These are phyloP conservation scores for Aurelia aurita DNA, from an alignment of 30 jellyfish, hydroid and myxozoan species.

Conservation along the genomic window DNA sequence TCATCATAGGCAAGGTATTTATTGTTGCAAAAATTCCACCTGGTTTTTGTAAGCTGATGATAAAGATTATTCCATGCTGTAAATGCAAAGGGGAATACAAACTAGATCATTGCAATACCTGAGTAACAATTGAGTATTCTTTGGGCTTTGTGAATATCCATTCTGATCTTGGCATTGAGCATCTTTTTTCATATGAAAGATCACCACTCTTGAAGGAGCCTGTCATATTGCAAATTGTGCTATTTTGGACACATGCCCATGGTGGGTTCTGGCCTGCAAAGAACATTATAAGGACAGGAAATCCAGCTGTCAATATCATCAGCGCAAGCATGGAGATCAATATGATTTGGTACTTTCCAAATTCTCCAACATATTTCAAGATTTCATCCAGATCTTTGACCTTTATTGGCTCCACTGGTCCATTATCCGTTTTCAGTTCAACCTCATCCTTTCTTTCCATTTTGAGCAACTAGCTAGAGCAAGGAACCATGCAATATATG, in stretches of 20 bases:
- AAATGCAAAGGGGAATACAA: too few relatives aligned
- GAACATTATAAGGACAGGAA: slow-evolving; percentile 86
- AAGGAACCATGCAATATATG: too few relatives aligned
- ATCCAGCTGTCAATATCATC: slow-evolving; percentile 74
- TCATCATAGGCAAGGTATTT: too few relatives aligned
- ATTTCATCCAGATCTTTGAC: slow-evolving; percentile 67
- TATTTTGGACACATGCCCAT: slow-evolving; percentile 87
- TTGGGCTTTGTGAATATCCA: slow-evolving; percentile 76
- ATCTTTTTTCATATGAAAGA: slow-evolving; percentile 31
- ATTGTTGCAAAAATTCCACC: too few relatives aligned
- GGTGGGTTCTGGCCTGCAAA: slow-evolving; percentile 98
- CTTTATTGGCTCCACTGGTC: not conserved
- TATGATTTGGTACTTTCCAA: slow-evolving; percentile 84
- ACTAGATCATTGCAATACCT: slow-evolving; percentile 2
- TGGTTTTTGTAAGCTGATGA: too few relatives aligned
- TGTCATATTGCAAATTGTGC: slow-evolving; percentile 80
- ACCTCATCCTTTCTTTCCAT: slow-evolving; percentile 13
- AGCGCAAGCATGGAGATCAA: slow-evolving; percentile 62
- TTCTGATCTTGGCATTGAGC: slow-evolving; percentile 75
- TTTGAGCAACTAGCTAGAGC: not conserved
- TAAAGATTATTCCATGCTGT: too few relatives aligned
- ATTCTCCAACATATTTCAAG: slow-evolving; percentile 88
- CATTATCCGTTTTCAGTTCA: not conserved
- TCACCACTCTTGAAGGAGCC: slow-evolving; percentile 54
- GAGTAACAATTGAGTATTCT: slow-evolving; percentile 82